Evolutionary conservation across 2,113 vertebrate genomes (phyloP).

Genomic region (Paedocypris sp.): DNA sequence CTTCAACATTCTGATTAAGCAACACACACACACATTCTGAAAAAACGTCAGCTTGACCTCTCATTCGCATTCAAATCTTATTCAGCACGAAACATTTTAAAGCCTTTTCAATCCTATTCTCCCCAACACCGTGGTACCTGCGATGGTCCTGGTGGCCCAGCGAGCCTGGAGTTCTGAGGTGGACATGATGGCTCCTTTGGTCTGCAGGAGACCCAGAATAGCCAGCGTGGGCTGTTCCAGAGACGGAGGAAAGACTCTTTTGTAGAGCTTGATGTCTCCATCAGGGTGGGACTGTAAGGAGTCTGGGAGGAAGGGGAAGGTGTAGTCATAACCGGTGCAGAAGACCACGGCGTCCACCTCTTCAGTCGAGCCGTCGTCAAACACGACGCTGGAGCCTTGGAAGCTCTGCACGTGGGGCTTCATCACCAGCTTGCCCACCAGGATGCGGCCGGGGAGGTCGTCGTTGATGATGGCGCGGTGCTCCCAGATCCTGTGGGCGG

Average conservation of each 20-base stretch:
- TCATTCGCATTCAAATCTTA: no score
- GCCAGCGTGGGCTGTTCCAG: constrained; percentile 72
- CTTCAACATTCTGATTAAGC: no score
- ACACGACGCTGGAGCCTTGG: constrained; percentile 61
- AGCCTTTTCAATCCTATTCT: no score
- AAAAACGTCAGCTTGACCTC: no score
- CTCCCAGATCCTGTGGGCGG: constrained; percentile 58
- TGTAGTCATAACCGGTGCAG: constrained; percentile 74
- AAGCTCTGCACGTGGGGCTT: constrained; percentile 70
- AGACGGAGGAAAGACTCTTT: constrained; percentile 64
- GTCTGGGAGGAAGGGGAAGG: constrained; percentile 70
- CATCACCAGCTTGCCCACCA: constrained; percentile 65
- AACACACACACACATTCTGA: no score
- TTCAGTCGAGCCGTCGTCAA: constrained; percentile 74
- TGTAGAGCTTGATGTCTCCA: constrained; percentile 67
- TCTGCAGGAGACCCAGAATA: constrained; percentile 68
- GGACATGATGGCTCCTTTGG: constrained; percentile 72
- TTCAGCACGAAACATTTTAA: no score
- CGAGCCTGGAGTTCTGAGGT: constrained; percentile 77
- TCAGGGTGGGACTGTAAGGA: constrained; percentile 51
- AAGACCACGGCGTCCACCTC: constrained; percentile 73
- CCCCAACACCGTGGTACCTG: no score
- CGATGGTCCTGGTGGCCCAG: constrained; percentile 74
- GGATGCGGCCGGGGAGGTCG: constrained; percentile 73
- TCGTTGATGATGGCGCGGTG: constrained; percentile 63